Evolutionary conservation across 2,113 vertebrate species (phyloP).

Genomic region (Oxygymnocypris stewartii): DNA sequence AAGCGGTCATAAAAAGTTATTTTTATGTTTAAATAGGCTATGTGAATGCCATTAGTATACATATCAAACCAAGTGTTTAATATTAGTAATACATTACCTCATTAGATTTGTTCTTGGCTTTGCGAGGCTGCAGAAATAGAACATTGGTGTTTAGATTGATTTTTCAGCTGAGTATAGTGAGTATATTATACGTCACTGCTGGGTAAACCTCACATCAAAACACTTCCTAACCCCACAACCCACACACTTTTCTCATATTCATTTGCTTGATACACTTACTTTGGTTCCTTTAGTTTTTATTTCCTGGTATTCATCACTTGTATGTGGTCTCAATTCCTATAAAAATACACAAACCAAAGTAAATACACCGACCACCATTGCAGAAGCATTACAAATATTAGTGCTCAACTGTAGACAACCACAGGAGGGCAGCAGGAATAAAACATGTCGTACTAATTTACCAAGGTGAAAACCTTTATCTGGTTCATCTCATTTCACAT

Average conservation of each 20-base stretch:
- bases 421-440: slow-evolving; percentile 8
- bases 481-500: not conserved
- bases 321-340: slow-evolving; percentile 23
- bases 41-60: not conserved
- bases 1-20: not conserved
- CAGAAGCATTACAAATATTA: not conserved
- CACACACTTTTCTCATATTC: not conserved
- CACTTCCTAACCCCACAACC: not conserved
- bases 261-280: slow-evolving; percentile 44
- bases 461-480: not conserved
- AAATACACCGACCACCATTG: slow-evolving; percentile 32
- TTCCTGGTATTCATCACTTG: slow-evolving; percentile 57
- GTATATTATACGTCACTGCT: not conserved
- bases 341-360: slow-evolving; percentile 45
- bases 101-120: slow-evolving; percentile 52
- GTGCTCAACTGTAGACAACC: slow-evolving; percentile 17
- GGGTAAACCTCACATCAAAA: not conserved
- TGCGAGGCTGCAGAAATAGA: slow-evolving; percentile 52
- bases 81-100: slow-evolving; percentile 53
- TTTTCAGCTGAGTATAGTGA: not conserved
- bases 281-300: slow-evolving; percentile 52
- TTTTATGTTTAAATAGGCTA: not conserved
- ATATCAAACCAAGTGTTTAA: not conserved
- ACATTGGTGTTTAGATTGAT: not conserved
- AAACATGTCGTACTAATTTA: not conserved